Evolutionary conservation across 2,113 vertebrate species (phyloP).

Genomic region (Myotis brandtii): DNA sequence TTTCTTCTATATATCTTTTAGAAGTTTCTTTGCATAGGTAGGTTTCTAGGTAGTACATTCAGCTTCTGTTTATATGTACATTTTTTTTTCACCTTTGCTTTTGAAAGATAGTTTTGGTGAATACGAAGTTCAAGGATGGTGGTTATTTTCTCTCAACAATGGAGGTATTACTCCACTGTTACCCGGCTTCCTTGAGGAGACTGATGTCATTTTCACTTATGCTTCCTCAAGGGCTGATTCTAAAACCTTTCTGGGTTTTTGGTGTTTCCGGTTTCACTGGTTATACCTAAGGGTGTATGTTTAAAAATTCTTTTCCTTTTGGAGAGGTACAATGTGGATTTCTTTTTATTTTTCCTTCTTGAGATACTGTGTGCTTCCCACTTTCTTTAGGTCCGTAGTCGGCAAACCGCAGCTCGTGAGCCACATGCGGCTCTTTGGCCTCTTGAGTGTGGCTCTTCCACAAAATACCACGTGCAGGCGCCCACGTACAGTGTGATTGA

Average conservation of each 20-base stretch:
- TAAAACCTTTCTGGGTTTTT: neutral
- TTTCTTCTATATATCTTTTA: neutral
- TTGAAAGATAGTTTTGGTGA: conserved; percentile 30
- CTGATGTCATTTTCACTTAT: neutral
- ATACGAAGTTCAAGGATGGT: neutral
- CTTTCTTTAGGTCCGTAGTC: neutral
- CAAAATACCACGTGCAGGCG: no score
- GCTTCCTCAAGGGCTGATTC: neutral
- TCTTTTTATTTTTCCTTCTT: neutral
- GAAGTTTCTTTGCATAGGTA: neutral
- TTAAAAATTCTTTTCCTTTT: neutral
- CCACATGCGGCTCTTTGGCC: no score
- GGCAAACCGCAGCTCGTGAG: no score
- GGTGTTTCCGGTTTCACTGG: neutral
- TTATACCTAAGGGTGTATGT: neutral
- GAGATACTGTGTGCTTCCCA: neutral
- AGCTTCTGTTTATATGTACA: neutral
- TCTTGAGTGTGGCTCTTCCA: no score
- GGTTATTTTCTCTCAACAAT: neutral
- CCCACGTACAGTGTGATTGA: no score
- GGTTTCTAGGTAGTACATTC: neutral
- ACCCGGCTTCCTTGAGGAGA: neutral
- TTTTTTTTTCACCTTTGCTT: neutral
- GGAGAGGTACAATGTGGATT: neutral
- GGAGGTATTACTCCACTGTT: neutral